These are phyloP conservation scores for Limenitis camilla DNA, from an alignment of 2,888 invertebrate genomes.

Conservation along the genomic window DNA sequence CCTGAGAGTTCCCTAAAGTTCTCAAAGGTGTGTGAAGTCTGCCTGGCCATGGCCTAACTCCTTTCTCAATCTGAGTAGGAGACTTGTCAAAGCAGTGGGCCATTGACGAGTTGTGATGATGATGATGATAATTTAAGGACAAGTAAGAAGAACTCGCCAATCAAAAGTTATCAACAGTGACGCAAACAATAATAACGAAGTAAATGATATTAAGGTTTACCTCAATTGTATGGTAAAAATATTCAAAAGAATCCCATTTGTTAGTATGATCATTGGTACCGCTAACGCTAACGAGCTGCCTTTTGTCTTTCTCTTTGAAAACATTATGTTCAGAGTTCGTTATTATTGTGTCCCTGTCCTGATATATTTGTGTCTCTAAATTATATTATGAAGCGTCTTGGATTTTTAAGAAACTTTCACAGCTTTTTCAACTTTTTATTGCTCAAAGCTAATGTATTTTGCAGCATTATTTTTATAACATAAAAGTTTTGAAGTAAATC, in stretches of 20 bases:
- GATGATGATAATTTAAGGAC: too few species aligned
- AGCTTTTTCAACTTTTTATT: neutral
- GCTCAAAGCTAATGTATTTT: neutral
- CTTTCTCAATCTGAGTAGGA: too few species aligned
- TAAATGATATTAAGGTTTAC: neutral
- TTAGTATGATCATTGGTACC: conserved; percentile 15
- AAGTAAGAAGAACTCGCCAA: too few species aligned
- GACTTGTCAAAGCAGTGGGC: too few species aligned
- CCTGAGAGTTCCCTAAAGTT: too few species aligned
- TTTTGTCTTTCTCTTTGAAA: conserved; percentile 16
- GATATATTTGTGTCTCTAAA: conserved; percentile 2
- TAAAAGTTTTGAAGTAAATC: too few species aligned
- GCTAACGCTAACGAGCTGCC: conserved; percentile 10
- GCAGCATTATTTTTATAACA: too few species aligned
- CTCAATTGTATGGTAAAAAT: conserved; percentile 8
- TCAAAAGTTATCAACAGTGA: too few species aligned
- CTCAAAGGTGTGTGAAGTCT: too few species aligned
- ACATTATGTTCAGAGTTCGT: conserved; percentile 6
- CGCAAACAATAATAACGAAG: neutral
- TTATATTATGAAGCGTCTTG: neutral
- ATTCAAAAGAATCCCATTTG: conserved; percentile 16
- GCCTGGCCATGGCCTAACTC: too few species aligned
- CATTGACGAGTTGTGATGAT: too few species aligned
- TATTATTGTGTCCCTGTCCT: conserved; percentile 2
- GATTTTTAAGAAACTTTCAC: neutral